Base-by-base conservation (phyloP, 2,888 invertebrate genomes). In the Chalcosyrphus nemorum region DNA sequence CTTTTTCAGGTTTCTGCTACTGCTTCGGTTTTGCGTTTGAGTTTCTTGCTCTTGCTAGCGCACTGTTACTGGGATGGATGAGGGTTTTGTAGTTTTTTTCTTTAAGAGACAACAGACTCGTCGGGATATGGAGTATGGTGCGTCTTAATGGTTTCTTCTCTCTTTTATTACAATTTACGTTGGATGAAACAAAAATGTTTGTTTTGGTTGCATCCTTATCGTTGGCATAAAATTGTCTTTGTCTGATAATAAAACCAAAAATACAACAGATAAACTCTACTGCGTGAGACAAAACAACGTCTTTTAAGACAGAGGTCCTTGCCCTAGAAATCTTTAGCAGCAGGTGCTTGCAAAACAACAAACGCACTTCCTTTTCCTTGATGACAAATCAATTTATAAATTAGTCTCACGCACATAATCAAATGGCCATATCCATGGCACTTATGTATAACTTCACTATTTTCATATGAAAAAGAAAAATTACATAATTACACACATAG, bases 161-260 rank as follows among this genome's bases (percentile, higher is more conserved):
- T 74, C 77, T 70, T 70, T 77, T 77, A 61, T 77, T 68, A 61
- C 47, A 63, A 63, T 61, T 77, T 27, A 32, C 35, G 59, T 61
- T 63, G 47, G 41, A 43, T 63, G 70, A 52, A 81, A 70, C 45
- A 70, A 84, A 84, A 80, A 65, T 80, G 74, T 84, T 78, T 84
- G 84, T 84, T 84, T 84, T 84, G 74, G 84, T 84, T 84, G 82
- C 82, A 82, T 82, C 82, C 82, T 78, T 82, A 82, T 82, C 82
- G 72, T 38, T 63, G 32, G 61, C 50, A 84, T 84, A 52, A 80
- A 84, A 80, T 84, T 84, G 84, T 84, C 84, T 84, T 84, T 80
- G 80, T 84, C 80, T 84, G 11, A 9, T 66, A 59, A 59, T 74
- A 59, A 57, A 57, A 74, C 43, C 41, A 63, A 56, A 52, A 59